Evolutionary conservation across 1,140 invertebrate species (phyloP), one percentile per base, ranked within the genome.

Genomic region (Drosophila lacertosa): DNA sequence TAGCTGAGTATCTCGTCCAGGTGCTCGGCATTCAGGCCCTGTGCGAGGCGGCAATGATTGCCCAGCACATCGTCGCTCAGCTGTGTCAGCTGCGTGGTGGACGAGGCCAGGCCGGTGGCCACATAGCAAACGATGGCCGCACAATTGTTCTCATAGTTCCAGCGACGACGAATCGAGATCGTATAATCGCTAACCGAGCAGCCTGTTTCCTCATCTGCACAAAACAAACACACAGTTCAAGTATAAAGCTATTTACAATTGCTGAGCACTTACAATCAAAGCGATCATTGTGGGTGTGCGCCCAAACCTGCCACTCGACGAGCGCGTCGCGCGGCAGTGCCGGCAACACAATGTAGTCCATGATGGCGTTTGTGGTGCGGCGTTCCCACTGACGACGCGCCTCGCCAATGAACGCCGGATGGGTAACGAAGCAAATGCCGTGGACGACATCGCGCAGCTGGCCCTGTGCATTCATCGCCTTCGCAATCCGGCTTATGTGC

Each of bases 261-360:
- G 1, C 1, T 2, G 9, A 9, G 1, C 2, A 93, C 94, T 94
- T 93, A 97, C 96, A 97, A 91, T 97, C 95, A 89, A 97, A 97
- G 74, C 95, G 94, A 92, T 95, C 94, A 92, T 97, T 97, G 91
- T 96, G 95, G 45, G 94, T 94, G 92, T 97, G 96, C 22, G 96
- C 96, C 95, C 96, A 96, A 59, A 97, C 95, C 89, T 97, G 97
- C 97, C 97, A 98, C 92, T 98, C 97, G 29, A 98, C 94, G 11
- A 95, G 92, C n/a, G 96, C 97, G 88, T 92, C 93, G 24, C 95
- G 93, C 0, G 97, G 97, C 74, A 98, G 92, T 55, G 93, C 93
- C 11, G 95, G 93, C 67, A 98, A 95, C 37, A 98, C 95, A 45
- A 97, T 95, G 92, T 96, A 97, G 92, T 97, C 95, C 67, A 97